phyloP scores from a whole-genome alignment of 2,888 invertebrate species.

The Chamaedrilus cognettii region DNA sequence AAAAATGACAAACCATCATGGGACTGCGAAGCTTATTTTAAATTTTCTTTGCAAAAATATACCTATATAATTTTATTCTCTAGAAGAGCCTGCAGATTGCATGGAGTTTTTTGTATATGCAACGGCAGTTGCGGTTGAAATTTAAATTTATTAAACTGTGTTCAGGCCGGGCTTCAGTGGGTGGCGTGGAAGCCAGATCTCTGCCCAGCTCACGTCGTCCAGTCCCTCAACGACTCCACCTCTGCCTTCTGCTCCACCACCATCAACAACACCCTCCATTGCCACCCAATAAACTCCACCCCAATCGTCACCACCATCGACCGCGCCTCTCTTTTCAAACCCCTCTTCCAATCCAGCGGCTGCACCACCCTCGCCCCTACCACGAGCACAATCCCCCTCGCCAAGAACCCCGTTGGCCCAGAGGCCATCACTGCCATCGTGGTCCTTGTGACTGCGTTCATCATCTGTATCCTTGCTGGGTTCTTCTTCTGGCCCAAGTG shows the following conservation, averaged over 20 bases:
- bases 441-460: constrained; percentile 18
- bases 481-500: constrained; percentile 29
- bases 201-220: background rate
- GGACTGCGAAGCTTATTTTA: too few species aligned
- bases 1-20: too few species aligned
- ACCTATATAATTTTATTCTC: too few species aligned
- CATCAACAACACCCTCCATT: background rate
- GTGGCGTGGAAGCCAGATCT: background rate
- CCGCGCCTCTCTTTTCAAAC: background rate
- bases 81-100: too few species aligned
- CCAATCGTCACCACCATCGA: background rate
- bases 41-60: too few species aligned
- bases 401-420: constrained; percentile 18
- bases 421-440: constrained; percentile 23
- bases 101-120: too few species aligned
- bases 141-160: too few species aligned
- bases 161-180: background rate
- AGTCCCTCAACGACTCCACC: background rate
- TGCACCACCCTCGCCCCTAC: background rate
- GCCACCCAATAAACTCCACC: background rate
- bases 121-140: too few species aligned
- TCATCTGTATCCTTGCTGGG: constrained; percentile 18
- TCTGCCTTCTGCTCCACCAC: background rate
- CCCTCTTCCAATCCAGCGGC: background rate
- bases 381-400: constrained; percentile 6